Percentiles rank a stretch among this genome's conserved stretches.
phyloP scores from a whole-genome alignment of 92 coral and sea anemone species.

The Epizoanthus illoricatus region DNA sequence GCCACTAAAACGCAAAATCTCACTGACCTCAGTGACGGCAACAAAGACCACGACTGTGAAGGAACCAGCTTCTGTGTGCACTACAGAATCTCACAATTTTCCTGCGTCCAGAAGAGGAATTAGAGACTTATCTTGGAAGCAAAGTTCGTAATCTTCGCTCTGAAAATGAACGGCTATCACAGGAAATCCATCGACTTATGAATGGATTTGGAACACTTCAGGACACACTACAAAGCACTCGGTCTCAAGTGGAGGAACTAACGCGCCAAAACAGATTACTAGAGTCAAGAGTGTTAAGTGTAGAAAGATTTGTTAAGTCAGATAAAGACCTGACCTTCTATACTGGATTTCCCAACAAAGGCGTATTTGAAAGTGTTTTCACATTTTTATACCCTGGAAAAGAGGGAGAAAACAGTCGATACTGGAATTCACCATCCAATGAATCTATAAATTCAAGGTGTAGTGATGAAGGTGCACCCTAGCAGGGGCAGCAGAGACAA shows the following conservation, averaged over 20 bases:
- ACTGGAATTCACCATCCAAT: constrained; percentile 56
- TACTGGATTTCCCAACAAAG: constrained; percentile 59
- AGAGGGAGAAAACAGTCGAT: constrained; percentile 57
- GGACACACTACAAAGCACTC: neutral
- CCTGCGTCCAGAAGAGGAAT: neutral
- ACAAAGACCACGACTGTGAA: neutral
- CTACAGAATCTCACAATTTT: neutral
- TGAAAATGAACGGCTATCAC: constrained; percentile 36
- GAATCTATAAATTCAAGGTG: constrained; percentile 3
- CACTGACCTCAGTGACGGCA: too few relatives aligned
- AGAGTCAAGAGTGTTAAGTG: constrained; percentile 37
- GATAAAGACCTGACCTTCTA: constrained; percentile 57
- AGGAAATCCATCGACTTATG: constrained; percentile 35
- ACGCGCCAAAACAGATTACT: constrained; percentile 21
- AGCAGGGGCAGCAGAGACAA: constrained; percentile 48
- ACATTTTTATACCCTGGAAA: constrained; percentile 62
- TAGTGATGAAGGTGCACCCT: constrained; percentile 43
- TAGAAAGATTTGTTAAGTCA: constrained; percentile 39
- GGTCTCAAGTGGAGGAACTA: constrained; percentile 39
- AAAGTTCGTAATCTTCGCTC: constrained; percentile 26
- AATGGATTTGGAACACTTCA: too few relatives aligned
- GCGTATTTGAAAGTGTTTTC: constrained; percentile 54
- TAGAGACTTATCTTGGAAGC: neutral
- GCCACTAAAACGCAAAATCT: neutral
- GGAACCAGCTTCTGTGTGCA: neutral